Evolutionary conservation across 35 echinoderm and acorn worm genomes (phyloP), one percentile per base, ranked within the genome.

Genomic region (Lytechinus pictus): DNA sequence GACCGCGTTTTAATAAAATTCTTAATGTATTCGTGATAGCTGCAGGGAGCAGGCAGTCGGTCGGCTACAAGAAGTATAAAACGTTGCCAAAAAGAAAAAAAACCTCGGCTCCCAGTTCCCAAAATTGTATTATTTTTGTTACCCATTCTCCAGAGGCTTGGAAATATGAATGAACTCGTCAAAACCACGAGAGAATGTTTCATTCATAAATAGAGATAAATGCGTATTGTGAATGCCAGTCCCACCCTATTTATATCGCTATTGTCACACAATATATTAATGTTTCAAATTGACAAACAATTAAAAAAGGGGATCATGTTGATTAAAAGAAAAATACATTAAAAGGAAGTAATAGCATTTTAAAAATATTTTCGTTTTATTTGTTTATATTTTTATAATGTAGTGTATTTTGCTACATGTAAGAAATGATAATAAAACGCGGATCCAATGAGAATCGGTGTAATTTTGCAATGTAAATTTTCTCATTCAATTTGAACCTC

Each of bases 1-100:
- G 53, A 27, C n/a, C 92, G 92, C 92, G 57, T 93, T 93, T 93
- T 93, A 93, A 93, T 93, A 93, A 93, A 93, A 53, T 93, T 54
- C 53, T 93, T 52, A 44, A 93, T 93, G 92, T 54, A 93, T 93
- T 93, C 92, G 92, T 93, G 92, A 93, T 93, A 53, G 55, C 92
- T 57, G 28, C 21, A 27, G 92, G 92, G 54, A 57, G 28, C 21
- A 27, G 92, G 92, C 92, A 57, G 29, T 55, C 55, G 53, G 55
- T 4, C 92, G 52, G 92, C 92, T 11, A 93, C 92, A 14, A 57
- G 66, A 79, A 79, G 66, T 24, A 79, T 79, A 79, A 79, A 79
- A 79, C 66, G 66, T 79, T 79, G 66, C 66, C 66, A n/a, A n/a
- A 79, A 79, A 58, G 13, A 58, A 58, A 9, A 58, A 44, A 44